These are phyloP conservation scores for Sesia bembeciformis DNA, from an alignment of 2,888 invertebrate genomes.

Conservation along the genomic window DNA sequence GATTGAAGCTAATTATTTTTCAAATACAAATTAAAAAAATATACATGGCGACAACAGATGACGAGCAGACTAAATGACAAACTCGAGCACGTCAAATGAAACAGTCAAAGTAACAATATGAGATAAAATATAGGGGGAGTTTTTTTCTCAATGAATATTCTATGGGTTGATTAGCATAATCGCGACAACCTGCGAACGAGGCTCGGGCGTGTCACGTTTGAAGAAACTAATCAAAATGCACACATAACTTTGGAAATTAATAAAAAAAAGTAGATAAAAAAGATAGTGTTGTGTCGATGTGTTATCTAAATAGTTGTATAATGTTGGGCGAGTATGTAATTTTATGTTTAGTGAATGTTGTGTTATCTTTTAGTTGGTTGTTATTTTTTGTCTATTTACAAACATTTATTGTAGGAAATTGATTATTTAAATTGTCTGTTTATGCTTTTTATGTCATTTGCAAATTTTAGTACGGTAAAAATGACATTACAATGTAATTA, in stretches of 20 bases:
- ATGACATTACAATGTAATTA: too few species aligned
- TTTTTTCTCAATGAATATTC: conserved; percentile 7
- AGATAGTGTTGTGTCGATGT: conserved; percentile 18
- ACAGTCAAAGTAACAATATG: conserved; percentile 23
- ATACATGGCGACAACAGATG: conserved; percentile 10
- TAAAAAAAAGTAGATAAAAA: conserved; percentile 4
- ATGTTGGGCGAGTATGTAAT: conserved; percentile 8
- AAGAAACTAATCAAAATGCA: conserved; percentile 8
- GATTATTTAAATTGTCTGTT: too few species aligned
- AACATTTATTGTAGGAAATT: too few species aligned
- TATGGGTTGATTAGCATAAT: conserved; percentile 10
- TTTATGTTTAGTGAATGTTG: neutral
- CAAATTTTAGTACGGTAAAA: too few species aligned
- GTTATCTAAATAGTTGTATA: conserved; percentile 43
- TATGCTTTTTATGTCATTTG: too few species aligned
- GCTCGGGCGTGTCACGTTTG: neutral
- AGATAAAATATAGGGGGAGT: conserved; percentile 9
- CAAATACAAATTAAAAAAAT: conserved; percentile 10
- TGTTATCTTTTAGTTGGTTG: too few species aligned
- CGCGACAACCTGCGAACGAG: conserved; percentile 9
- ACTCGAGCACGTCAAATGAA: conserved; percentile 20
- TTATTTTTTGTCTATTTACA: too few species aligned
- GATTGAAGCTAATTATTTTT: conserved; percentile 9
- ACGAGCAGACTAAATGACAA: conserved; percentile 16
- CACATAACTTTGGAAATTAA: conserved; percentile 2